Conservation (phyloP, 2,797 vertebrate genomes). For the Anguilla megastoma region DNA sequence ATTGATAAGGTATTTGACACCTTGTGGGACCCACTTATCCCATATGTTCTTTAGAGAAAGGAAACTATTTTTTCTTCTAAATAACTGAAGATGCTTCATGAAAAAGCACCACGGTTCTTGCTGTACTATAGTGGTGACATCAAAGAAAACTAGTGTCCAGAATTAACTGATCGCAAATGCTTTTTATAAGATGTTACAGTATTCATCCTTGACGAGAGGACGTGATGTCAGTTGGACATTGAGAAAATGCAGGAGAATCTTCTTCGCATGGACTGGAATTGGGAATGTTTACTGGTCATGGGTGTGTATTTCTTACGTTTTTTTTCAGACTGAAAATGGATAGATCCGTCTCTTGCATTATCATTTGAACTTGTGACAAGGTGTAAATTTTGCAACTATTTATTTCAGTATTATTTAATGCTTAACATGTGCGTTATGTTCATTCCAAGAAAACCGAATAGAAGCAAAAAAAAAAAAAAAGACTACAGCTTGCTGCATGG, state of each 20-base stretch:
- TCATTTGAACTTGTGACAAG: not conserved
- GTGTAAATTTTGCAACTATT: conserved; percentile 25
- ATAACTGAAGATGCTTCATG: not conserved
- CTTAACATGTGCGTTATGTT: not conserved
- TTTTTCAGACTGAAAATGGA: not conserved
- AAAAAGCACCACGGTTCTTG: not conserved
- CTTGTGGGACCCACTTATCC: not conserved
- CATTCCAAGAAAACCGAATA: not conserved
- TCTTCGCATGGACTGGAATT: conserved; percentile 11
- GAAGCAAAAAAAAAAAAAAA: not conserved
- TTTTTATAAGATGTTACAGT: not conserved
- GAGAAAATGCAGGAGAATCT: conserved; percentile 11
- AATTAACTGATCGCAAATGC: not conserved
- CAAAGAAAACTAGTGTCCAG: not conserved
- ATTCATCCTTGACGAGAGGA: not conserved
- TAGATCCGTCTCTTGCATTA: conserved; percentile 8
- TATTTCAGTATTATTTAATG: conserved; percentile 36
- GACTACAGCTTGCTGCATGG: conserved; percentile 23
- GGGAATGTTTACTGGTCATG: not conserved
- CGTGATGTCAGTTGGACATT: conserved; percentile 5
- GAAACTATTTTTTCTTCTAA: not conserved
- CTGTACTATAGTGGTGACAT: not conserved
- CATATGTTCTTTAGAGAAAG: not conserved
- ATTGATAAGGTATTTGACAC: not conserved
- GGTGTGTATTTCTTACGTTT: conserved; percentile 11